These are phyloP conservation scores for Schizopygopsis malacanthus DNA, from an alignment of 2,797 vertebrate species.

Conservation along the genomic window DNA sequence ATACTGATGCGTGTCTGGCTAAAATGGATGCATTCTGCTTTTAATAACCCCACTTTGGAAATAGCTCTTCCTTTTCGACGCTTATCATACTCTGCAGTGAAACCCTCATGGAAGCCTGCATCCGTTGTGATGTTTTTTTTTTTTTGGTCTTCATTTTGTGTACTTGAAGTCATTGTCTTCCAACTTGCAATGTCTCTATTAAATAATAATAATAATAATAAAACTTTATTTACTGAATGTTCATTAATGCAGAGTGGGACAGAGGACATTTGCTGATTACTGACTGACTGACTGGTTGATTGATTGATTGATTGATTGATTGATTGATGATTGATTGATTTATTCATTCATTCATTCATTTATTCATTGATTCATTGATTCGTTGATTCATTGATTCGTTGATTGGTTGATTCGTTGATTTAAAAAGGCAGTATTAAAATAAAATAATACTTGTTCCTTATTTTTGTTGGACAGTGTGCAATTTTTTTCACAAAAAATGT, in stretches of 20 bases:
- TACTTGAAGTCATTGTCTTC: background rate
- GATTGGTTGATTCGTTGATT: too few species aligned
- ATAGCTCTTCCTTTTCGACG: slow-evolving; percentile 64
- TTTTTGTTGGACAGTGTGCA: background rate
- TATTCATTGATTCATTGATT: too few species aligned
- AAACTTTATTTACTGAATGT: background rate
- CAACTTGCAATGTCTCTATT: background rate
- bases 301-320: too few species aligned
- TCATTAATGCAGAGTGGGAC: background rate
- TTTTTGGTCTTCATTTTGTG: background rate
- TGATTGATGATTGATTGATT: too few species aligned
- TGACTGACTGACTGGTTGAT: too few species aligned
- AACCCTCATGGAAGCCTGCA: slow-evolving; percentile 30
- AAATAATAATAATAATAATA: too few species aligned
- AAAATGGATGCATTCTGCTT: slow-evolving; percentile 8
- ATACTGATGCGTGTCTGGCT: slow-evolving; percentile 11
- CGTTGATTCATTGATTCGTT: too few species aligned
- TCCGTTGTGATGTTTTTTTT: slow-evolving; percentile 17
- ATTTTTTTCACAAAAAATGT: background rate
- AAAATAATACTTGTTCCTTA: background rate
- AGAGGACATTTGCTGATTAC: too few species aligned
- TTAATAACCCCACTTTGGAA: slow-evolving; percentile 37
- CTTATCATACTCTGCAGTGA: slow-evolving; percentile 61
- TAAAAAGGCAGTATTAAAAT: too few species aligned
- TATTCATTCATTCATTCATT: too few species aligned